phyloP scores from a whole-genome alignment of 1,140 invertebrate species.

The Drosophila athabasca region DNA sequence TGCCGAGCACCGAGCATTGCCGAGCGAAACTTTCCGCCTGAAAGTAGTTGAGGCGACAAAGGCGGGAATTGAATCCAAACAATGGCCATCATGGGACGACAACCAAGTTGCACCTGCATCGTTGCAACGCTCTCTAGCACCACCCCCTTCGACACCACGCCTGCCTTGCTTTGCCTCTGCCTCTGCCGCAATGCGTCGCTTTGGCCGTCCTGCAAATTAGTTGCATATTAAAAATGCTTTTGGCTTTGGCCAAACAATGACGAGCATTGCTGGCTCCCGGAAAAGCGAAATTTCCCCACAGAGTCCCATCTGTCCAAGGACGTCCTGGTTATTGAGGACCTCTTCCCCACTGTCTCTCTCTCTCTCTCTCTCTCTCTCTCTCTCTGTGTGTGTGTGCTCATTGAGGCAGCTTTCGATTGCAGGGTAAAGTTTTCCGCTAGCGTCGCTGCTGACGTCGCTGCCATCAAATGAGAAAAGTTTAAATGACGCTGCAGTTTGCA shows the following conservation, averaged over 20 bases:
- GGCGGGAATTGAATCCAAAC: slow-evolving; percentile 80
- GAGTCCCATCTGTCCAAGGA: slow-evolving; percentile 15
- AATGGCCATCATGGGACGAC: slow-evolving; percentile 68
- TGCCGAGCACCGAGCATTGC: background rate
- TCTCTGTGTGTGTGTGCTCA: background rate
- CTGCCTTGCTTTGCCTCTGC: background rate
- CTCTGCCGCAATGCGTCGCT: slow-evolving; percentile 66
- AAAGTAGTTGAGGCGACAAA: slow-evolving; percentile 81
- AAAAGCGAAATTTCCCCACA: slow-evolving; percentile 24
- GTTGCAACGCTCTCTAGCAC: background rate
- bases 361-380: background rate
- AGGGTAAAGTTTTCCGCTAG: slow-evolving; percentile 61
- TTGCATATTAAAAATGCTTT: slow-evolving; percentile 80
- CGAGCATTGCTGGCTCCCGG: slow-evolving; percentile 26
- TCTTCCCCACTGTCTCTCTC: background rate
- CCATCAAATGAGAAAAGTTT: slow-evolving; percentile 81
- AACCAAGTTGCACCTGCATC: slow-evolving; percentile 32
- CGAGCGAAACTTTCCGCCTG: slow-evolving; percentile 54
- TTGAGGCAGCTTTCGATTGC: slow-evolving; percentile 49
- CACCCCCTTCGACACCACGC: background rate
- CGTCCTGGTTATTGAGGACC: slow-evolving; percentile 38
- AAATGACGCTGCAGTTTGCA: slow-evolving; percentile 81
- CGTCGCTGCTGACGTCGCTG: slow-evolving; percentile 50
- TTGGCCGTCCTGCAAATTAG: slow-evolving; percentile 67
- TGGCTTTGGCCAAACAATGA: slow-evolving; percentile 71